Percentiles rank a stretch among this genome's conserved stretches.
Evolutionary conservation across 2,888 invertebrate genomes (phyloP).

Genomic region (Acronicta aceris): DNA sequence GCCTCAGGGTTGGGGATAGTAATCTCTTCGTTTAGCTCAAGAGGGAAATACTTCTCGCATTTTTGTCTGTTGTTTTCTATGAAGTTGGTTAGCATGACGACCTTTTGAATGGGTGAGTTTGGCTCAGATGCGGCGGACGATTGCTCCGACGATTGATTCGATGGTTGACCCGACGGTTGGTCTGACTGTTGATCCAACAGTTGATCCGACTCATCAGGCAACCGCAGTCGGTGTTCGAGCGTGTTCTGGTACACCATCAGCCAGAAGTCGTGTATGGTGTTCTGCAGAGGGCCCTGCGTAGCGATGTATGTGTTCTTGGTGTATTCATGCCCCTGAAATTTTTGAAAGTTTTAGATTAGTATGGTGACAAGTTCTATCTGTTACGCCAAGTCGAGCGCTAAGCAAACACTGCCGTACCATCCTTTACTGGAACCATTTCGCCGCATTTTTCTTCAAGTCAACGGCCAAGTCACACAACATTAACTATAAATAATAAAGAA

Average conservation of each 20-base stretch:
- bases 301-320: constrained; percentile 96
- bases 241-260: constrained; percentile 92
- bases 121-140: constrained; percentile 45
- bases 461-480: too few species aligned
- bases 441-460: too few species aligned
- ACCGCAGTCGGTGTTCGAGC: constrained; percentile 59
- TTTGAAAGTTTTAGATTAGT: constrained; percentile 7
- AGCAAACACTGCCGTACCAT: too few species aligned
- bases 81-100: constrained; percentile 97
- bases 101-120: constrained; percentile 82
- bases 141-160: constrained; percentile 48
- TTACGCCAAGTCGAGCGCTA: too few species aligned
- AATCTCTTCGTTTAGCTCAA: constrained; percentile 85
- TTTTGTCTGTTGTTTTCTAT: constrained; percentile 95
- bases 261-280: constrained; percentile 98
- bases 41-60: constrained; percentile 96
- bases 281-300: constrained; percentile 97
- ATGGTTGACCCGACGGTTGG: constrained; percentile 2
- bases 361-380: too few species aligned
- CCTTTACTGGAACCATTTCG: too few species aligned
- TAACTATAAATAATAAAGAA: too few species aligned
- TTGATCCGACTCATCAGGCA: constrained; percentile 28
- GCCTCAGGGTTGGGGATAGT: constrained; percentile 58
- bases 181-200: constrained; percentile 1
- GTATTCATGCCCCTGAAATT: constrained; percentile 95